Evolutionary conservation across 2,113 vertebrate species (phyloP), one percentile per base, ranked within the genome.

Genomic region (Pygathrix nemaeus): DNA sequence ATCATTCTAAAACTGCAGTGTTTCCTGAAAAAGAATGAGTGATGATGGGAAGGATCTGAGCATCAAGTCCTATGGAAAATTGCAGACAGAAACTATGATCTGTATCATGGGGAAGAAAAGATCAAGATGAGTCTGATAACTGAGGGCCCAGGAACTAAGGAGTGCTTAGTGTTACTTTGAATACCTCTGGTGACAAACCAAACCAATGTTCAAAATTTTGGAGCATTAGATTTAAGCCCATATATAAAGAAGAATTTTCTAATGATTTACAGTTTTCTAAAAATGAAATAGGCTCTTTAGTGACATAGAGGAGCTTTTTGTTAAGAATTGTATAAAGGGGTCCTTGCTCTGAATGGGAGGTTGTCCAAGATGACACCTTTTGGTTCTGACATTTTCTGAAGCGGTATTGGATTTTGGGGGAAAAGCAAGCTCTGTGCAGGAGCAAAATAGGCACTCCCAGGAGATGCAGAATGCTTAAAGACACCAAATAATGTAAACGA

Each of bases 1-100:
- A 50, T 43, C 21, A 43, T 68, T 81, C 10, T 45, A 14, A n/a
- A 88, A 82, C 30, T 61, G 8, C n/a, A 73, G 59, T n/a, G 35
- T 43, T 92, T 83, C 87, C 61, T 83, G 76, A 79, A 72, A 95
- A 95, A 92, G 79, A 89, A 72, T 21, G 25, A 30, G 55, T 21
- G 30, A 78, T 73, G 50, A 61, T 52, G 30, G 43, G 32, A 52
- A 30, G 52, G 23, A 35, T 30, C 30, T 27, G 35, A 70, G 57
- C 32, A 48, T 68, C 21, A 38, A 13, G 11, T 48, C 59, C 76
- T 70, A 43, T 21, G 68, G 48, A 75, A 76, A 50, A 82, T 50
- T 82, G 40, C 48, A 75, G 88, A 75, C 73, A 55, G 43, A 94
- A 64, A 76, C 20, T 40, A 90, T 50, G 61, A 57, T 40, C 76